Evolutionary conservation across 2,888 invertebrate species (phyloP).

Genomic region (Perithous albicinctus): DNA sequence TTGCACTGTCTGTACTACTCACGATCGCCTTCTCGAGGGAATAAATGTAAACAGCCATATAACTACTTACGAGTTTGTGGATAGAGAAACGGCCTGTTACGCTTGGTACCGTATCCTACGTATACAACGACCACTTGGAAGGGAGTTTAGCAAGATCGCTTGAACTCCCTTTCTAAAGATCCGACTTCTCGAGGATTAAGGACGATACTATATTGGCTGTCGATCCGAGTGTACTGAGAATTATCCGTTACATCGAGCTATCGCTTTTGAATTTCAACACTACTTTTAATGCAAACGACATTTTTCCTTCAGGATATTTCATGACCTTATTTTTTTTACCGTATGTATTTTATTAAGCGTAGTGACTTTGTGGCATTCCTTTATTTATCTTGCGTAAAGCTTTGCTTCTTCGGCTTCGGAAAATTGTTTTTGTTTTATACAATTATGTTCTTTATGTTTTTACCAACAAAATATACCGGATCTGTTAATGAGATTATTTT

Average conservation of each 20-base stretch:
- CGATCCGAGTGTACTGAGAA: constrained; percentile 39
- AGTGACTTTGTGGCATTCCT: too few relatives aligned
- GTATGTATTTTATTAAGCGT: neutral
- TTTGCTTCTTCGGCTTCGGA: too few relatives aligned
- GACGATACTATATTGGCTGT: constrained; percentile 25
- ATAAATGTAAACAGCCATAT: constrained; percentile 59
- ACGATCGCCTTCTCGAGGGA: constrained; percentile 22
- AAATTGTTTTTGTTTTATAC: too few relatives aligned
- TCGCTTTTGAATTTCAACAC: neutral
- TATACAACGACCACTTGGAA: constrained; percentile 25
- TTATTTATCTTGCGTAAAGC: too few relatives aligned
- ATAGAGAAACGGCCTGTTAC: constrained; percentile 50
- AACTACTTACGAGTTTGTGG: constrained; percentile 44
- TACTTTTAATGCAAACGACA: neutral
- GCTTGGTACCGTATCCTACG: constrained; percentile 4
- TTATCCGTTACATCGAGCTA: constrained; percentile 11
- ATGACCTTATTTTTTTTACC: neutral
- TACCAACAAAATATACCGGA: too few relatives aligned
- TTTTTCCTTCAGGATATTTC: neutral
- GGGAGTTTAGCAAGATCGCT: constrained; percentile 48
- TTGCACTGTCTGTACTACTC: neutral
- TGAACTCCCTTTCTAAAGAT: constrained; percentile 38
- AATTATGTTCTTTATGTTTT: too few relatives aligned
- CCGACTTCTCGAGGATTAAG: constrained; percentile 35
- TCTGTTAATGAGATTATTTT: too few relatives aligned